Base-by-base conservation (phyloP, 1,140 invertebrate species). In the Triops longicaudatus region DNA sequence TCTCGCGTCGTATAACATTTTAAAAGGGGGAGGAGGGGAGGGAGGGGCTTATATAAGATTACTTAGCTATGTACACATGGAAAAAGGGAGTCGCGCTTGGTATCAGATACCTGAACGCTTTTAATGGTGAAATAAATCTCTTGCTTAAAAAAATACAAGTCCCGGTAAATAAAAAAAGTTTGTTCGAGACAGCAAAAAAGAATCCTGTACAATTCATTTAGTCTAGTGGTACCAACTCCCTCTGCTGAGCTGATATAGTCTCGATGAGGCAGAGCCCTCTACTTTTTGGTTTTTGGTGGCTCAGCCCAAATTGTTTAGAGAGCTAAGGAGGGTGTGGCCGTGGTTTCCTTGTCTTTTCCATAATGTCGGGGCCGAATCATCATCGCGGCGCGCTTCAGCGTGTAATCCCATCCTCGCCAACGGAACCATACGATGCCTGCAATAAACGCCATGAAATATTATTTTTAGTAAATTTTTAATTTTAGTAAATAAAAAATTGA, bases 321-420 rank as follows among this genome's bases (percentile, higher is more conserved):
- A 14, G 26, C 44, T 75, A 75, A 43, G 27, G 74, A 63, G 50
- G 50, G 50, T 6, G 50, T 63, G n/a, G 74, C 73, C 71, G 37
- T 31, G 37, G 44, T 73, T 10, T 44, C 50, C 41, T 63, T 50
- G 17, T 78, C 78, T 73, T 76, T 78, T 17, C 74, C 78, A 28
- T 76, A 78, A 28, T 78, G 74, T 43, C 78, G 50, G 1, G 83
- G 83, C 71, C 82, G 79, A 81, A 96, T 96, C 92, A 95, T 94
- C 92, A 96, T 94, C 71, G 88, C 90, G 0, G 93, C 92, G 80
- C 90, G 91, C 83, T 95, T 95, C 77, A 96, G 83, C 12, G 93
- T 95, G 85, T 96, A 96, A 83, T 96, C 93, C 93, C 93, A 95
- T 75, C 93, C 93, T 86, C 92, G 90, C 93, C 93, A 96, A 80